These are phyloP conservation scores for Boloria euphrosyne DNA, from an alignment of 2,888 invertebrate genomes.

Conservation along the genomic window DNA sequence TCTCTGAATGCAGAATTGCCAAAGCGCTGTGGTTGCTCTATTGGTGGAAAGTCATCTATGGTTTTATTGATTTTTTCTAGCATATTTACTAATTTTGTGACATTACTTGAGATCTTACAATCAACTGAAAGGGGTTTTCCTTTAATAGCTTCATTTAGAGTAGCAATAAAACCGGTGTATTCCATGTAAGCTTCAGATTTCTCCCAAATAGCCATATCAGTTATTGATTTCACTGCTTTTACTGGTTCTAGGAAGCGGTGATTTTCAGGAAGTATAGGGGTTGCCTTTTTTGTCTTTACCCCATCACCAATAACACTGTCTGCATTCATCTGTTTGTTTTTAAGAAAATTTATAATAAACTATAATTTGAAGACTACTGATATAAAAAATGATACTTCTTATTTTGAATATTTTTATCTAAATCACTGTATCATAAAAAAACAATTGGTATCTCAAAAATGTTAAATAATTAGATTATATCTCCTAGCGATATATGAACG, in stretches of 20 bases:
- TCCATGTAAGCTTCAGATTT: conserved; percentile 94
- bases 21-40: conserved; percentile 97
- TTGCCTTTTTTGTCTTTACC: conserved; percentile 44
- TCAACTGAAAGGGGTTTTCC: conserved; percentile 87
- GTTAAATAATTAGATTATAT: conserved; percentile 1
- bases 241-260: conserved; percentile 85
- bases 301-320: conserved; percentile 67
- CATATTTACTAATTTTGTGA: conserved; percentile 84
- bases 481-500: conserved; percentile 1
- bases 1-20: conserved; percentile 96
- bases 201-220: conserved; percentile 91
- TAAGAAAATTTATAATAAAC: too few species aligned
- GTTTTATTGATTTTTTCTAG: conserved; percentile 87
- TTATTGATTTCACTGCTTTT: conserved; percentile 84
- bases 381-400: too few species aligned
- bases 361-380: too few species aligned
- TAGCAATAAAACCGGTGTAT: conserved; percentile 92
- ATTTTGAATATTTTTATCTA: not conserved
- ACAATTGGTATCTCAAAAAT: not conserved
- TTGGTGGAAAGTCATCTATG: conserved; percentile 92
- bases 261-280: conserved; percentile 71
- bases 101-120: conserved; percentile 83
- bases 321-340: conserved; percentile 58
- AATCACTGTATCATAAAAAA: not conserved
- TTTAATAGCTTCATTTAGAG: conserved; percentile 92